Evolutionary conservation across 2,113 vertebrate genomes (phyloP).

Genomic region (Typhlomys cinereus): DNA sequence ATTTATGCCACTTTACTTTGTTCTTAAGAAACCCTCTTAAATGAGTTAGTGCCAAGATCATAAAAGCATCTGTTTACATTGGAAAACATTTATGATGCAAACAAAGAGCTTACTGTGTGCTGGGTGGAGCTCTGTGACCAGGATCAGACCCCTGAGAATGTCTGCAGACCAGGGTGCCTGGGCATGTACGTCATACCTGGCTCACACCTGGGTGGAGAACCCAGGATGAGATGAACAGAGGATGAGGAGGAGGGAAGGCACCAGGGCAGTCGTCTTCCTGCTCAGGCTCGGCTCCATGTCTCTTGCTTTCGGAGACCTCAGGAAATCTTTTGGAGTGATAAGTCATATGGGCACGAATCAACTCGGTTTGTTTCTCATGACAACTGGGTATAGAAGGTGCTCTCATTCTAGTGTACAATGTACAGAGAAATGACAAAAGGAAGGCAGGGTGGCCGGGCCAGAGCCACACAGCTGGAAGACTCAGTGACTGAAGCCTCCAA

Average conservation of each 20-base stretch:
- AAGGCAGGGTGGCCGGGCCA: fast-evolving
- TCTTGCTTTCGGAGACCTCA: background rate
- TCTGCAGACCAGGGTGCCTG: background rate
- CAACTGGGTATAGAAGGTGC: fast-evolving
- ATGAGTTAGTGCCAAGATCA: background rate
- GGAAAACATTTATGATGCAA: background rate
- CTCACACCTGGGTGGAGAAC: background rate
- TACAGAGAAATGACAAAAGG: background rate
- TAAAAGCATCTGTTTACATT: background rate
- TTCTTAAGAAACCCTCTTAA: background rate
- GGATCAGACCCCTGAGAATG: fast-evolving
- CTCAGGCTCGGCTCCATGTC: background rate
- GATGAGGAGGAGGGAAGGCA: background rate
- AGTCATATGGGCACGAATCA: background rate
- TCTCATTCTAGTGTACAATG: background rate
- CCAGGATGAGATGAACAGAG: background rate
- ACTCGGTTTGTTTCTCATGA: background rate
- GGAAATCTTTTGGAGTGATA: background rate
- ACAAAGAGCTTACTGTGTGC: background rate
- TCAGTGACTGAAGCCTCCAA: fast-evolving
- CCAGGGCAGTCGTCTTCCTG: background rate
- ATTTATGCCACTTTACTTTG: background rate
- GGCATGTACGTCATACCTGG: too few species aligned
- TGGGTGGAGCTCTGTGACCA: background rate
- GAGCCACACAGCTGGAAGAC: background rate